These are phyloP conservation scores for Solenopsis invicta DNA, from an alignment of 1,140 invertebrate genomes.

Conservation along the genomic window DNA sequence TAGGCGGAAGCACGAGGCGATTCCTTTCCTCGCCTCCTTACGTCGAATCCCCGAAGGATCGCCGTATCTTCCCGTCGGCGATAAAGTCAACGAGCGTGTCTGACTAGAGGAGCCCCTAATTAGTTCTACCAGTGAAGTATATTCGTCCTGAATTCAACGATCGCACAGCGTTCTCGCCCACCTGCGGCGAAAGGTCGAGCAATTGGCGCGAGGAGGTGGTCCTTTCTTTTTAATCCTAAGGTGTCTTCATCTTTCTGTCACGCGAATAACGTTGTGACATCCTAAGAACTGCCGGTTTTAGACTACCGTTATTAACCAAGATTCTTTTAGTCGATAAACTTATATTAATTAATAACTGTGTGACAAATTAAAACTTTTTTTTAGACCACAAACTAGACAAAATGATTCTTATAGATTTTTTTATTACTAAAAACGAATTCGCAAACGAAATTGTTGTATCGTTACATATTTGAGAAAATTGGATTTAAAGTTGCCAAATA, in stretches of 20 bases:
- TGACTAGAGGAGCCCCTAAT: conserved; percentile 42
- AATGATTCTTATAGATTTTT: no score
- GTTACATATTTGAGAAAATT: no score
- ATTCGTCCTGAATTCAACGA: conserved; percentile 34
- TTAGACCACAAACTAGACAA: no score
- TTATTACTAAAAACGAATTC: no score
- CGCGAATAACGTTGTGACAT: neutral
- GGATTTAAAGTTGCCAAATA: no score
- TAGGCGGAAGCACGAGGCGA: conserved; percentile 58
- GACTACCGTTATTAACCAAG: neutral
- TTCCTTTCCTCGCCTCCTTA: conserved; percentile 47
- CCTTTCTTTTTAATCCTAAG: conserved; percentile 1
- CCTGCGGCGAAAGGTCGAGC: conserved; percentile 21
- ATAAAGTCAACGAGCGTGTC: conserved; percentile 57
- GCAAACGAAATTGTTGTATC: no score
- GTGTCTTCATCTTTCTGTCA: neutral
- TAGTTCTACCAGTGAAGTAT: conserved; percentile 3
- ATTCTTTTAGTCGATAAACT: neutral
- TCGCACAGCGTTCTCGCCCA: conserved; percentile 12
- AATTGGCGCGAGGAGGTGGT: neutral
- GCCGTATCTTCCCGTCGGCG: conserved; percentile 35
- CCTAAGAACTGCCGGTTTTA: neutral
- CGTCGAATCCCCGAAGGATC: conserved; percentile 8
- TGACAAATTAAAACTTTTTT: no score
- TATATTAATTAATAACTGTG: no score